Conservation (phyloP, 1,140 invertebrate species). For the Leucophenga varia region DNA sequence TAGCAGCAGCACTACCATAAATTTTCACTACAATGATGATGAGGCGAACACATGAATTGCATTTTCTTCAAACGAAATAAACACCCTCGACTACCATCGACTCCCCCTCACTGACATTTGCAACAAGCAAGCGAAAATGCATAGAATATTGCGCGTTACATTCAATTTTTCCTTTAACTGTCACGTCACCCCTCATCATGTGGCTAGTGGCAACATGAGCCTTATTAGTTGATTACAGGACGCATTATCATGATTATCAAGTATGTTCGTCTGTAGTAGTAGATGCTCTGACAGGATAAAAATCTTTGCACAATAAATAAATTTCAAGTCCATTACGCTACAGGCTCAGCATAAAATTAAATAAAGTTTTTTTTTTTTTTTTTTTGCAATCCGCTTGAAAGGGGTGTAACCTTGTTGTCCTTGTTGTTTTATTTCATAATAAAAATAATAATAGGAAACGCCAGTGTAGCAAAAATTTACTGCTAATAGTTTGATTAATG, state of each 20-base stretch:
- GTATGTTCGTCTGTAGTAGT: constrained; percentile 19
- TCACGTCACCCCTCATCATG: not conserved
- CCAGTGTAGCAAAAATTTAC: constrained; percentile 20
- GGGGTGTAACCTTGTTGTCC: constrained; percentile 22
- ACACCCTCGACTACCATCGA: constrained; percentile 22
- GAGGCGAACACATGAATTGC: constrained; percentile 47
- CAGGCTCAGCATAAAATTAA: constrained; percentile 26
- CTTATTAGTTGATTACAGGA: constrained; percentile 58
- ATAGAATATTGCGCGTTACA: constrained; percentile 56
- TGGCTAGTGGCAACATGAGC: constrained; percentile 40
- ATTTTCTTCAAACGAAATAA: constrained; percentile 46
- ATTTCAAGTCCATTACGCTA: constrained; percentile 11
- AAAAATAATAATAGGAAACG: no score
- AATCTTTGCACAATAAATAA: constrained; percentile 32
- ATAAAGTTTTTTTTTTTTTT: no score
- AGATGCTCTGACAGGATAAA: not conserved
- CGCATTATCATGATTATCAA: constrained; percentile 57
- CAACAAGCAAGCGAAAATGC: constrained; percentile 42
- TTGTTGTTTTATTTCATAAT: no score
- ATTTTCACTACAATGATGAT: constrained; percentile 35
- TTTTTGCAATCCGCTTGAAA: constrained; percentile 14
- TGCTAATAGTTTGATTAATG: constrained; percentile 57
- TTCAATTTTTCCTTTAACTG: constrained; percentile 38
- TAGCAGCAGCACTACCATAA: no score
- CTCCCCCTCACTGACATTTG: constrained; percentile 8